Percentiles rank a stretch among this genome's conserved stretches.
Evolutionary conservation across 2,797 vertebrate species (phyloP).

Genomic region (Macropodus opercularis): DNA sequence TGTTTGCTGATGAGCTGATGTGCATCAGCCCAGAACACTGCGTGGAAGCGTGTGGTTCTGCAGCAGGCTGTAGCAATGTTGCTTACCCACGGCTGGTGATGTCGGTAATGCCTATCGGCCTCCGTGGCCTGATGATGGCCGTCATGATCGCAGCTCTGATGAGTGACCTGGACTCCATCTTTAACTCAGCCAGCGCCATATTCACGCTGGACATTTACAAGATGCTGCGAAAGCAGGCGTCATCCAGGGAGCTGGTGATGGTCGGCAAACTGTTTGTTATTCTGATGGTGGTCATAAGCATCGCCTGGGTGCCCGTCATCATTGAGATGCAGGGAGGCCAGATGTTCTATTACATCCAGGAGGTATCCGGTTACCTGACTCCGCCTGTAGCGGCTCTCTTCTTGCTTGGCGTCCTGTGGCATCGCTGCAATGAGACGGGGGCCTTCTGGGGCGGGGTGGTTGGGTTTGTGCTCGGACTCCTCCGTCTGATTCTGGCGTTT

Average conservation of each 20-base stretch:
- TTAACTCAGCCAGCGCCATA: conserved; percentile 98
- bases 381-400: conserved; percentile 96
- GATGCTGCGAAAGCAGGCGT: conserved; percentile 83
- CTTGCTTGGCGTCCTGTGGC: conserved; percentile 96
- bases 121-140: conserved; percentile 98
- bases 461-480: conserved; percentile 87
- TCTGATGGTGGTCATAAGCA: conserved; percentile 95
- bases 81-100: conserved; percentile 97
- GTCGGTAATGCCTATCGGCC: conserved; percentile 93
- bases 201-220: conserved; percentile 98
- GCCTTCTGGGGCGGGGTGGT: conserved; percentile 96
- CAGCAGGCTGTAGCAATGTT: conserved; percentile 97
- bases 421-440: conserved; percentile 93
- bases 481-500: conserved; percentile 90
- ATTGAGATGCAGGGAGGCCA: conserved; percentile 99
- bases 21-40: conserved; percentile 99
- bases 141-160: conserved; percentile 99
- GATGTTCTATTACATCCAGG: conserved; percentile 99
- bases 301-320: conserved; percentile 98
- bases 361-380: conserved; percentile 96
- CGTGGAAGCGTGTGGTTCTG: conserved; percentile 93
- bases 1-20: conserved; percentile 91
- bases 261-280: conserved; percentile 94
- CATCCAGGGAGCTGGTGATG: conserved; percentile 93
- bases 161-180: conserved; percentile 99